These are phyloP conservation scores for Rotaria magnacalcarata DNA, from an alignment of 2,888 invertebrate species.

Conservation along the genomic window DNA sequence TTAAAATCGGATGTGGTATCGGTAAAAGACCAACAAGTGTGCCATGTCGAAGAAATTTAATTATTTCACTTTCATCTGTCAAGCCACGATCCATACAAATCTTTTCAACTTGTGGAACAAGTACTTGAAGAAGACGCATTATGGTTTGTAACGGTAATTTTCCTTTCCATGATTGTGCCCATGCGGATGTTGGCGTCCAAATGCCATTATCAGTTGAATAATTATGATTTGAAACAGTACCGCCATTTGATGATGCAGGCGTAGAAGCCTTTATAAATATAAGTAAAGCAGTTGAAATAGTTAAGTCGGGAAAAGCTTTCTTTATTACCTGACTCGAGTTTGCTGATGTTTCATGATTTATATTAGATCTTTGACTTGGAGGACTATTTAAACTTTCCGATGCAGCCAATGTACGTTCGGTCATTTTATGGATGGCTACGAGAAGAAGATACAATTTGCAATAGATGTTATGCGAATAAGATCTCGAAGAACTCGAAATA, in stretches of 20 bases:
- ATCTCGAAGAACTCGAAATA: too few relatives aligned
- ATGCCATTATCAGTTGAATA: background rate
- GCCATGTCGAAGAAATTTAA: slow-evolving; percentile 96
- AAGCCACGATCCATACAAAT: slow-evolving; percentile 98
- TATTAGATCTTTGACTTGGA: background rate
- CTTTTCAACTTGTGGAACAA: slow-evolving; percentile 98
- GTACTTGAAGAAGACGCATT: slow-evolving; percentile 91
- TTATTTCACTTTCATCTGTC: slow-evolving; percentile 97
- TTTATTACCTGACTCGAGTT: background rate
- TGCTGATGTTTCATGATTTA: background rate
- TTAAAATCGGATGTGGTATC: slow-evolving; percentile 96
- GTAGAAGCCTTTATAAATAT: background rate
- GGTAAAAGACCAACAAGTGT: slow-evolving; percentile 92
- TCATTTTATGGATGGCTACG: slow-evolving; percentile 26
- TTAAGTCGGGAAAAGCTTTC: background rate
- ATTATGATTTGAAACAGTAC: background rate
- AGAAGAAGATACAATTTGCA: too few relatives aligned
- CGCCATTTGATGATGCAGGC: background rate
- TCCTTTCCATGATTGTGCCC: slow-evolving; percentile 84
- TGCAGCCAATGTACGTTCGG: slow-evolving; percentile 7
- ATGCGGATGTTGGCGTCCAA: slow-evolving; percentile 87
- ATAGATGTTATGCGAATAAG: background rate
- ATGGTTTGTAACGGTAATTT: slow-evolving; percentile 97
- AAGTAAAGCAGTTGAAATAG: too few relatives aligned
- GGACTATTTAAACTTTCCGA: background rate